Evolutionary conservation across 2,888 invertebrate genomes (phyloP).

Genomic region (Caenorhabditis afra): DNA sequence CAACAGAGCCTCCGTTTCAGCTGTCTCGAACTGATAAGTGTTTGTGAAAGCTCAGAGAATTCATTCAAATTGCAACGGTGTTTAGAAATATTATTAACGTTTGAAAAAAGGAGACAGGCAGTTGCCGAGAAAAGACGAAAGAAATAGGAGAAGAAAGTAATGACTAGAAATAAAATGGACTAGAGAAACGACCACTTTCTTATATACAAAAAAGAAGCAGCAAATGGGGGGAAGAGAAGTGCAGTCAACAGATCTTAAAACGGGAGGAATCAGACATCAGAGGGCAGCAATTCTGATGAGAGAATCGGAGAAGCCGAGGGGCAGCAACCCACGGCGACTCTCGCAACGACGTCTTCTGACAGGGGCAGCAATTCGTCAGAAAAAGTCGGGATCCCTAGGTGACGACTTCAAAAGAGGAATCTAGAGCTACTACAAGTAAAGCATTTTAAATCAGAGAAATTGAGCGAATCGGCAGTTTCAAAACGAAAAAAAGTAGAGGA

Average conservation of each 20-base stretch:
- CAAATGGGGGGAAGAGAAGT: background rate
- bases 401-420: background rate
- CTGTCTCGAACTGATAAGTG: background rate
- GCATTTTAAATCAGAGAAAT: slow-evolving; percentile 38
- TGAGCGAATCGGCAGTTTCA: slow-evolving; percentile 15
- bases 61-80: slow-evolving; percentile 18
- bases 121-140: background rate
- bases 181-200: slow-evolving; percentile 38
- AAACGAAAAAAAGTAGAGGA: background rate
- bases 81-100: slow-evolving; percentile 11
- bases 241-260: slow-evolving; percentile 7
- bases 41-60: slow-evolving; percentile 23
- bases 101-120: slow-evolving; percentile 6
- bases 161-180: slow-evolving; percentile 31
- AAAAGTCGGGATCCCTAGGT: background rate
- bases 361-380: slow-evolving; percentile 40
- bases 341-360: background rate
- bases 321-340: slow-evolving; percentile 31
- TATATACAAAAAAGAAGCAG: slow-evolving; percentile 45
- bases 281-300: slow-evolving; percentile 16
- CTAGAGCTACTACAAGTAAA: slow-evolving; percentile 16
- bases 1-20: no score
- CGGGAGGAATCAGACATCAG: background rate
- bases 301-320: slow-evolving; percentile 8
- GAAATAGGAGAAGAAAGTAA: background rate